Percentiles rank a stretch among this genome's conserved stretches.
Conservation (phyloP, 64 coral and sea anemone genomes). For the Astreopora myriophthalma region DNA sequence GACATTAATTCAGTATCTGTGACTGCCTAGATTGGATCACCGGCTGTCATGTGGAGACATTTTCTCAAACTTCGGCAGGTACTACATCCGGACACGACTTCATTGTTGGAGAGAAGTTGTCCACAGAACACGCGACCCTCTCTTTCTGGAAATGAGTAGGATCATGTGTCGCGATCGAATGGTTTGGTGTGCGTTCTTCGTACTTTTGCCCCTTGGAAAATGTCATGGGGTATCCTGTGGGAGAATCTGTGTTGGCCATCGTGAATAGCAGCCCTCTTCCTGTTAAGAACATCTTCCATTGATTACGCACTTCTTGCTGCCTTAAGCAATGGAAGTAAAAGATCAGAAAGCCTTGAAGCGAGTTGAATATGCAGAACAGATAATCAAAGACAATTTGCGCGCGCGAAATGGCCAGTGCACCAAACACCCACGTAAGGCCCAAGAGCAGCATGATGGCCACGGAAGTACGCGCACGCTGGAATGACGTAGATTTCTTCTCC, state of each 20-base stretch:
- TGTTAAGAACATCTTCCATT: slow-evolving; percentile 62
- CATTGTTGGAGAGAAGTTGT: background rate
- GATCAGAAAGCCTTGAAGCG: slow-evolving; percentile 89
- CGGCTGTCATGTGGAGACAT: background rate
- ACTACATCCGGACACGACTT: background rate
- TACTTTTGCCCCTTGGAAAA: background rate
- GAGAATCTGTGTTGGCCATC: background rate
- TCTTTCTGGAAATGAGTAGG: background rate
- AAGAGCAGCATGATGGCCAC: slow-evolving; percentile 78
- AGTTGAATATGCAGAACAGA: slow-evolving; percentile 92
- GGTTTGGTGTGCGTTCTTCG: background rate
- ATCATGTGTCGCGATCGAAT: background rate
- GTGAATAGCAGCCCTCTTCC: background rate
- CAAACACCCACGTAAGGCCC: slow-evolving; percentile 85
- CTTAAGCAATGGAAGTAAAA: slow-evolving; percentile 88
- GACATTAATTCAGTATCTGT: background rate
- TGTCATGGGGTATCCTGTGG: background rate
- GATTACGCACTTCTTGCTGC: slow-evolving; percentile 79
- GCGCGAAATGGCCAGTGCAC: slow-evolving; percentile 66
- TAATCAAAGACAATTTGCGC: slow-evolving; percentile 81
- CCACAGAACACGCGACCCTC: background rate
- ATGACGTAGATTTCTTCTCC: slow-evolving; percentile 68
- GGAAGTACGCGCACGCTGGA: slow-evolving; percentile 68
- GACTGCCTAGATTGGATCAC: background rate
- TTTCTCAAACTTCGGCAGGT: background rate